phyloP scores from a whole-genome alignment of 2,888 invertebrate genomes.

The Orthosia incerta region DNA sequence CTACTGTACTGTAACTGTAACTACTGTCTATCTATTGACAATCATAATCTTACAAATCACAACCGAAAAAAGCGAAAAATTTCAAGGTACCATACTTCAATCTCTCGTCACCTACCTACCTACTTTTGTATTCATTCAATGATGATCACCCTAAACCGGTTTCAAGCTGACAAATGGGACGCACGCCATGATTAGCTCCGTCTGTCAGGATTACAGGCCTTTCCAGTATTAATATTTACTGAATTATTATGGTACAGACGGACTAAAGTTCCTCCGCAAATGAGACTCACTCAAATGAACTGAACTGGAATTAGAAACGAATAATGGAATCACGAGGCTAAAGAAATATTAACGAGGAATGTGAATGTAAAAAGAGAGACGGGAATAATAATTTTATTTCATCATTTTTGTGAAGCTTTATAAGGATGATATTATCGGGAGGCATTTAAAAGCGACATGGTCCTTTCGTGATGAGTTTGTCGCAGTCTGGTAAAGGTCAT shows the following conservation, averaged over 20 bases:
- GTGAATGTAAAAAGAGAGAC: neutral
- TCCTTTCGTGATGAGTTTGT: neutral
- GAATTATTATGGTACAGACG: conserved; percentile 26
- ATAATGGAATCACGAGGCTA: conserved; percentile 13
- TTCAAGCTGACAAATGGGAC: conserved; percentile 54
- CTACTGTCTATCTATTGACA: neutral
- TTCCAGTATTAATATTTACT: conserved; percentile 33
- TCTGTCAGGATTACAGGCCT: conserved; percentile 28
- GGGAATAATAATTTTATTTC: conserved; percentile 21
- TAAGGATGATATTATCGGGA: neutral
- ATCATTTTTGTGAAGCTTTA: neutral
- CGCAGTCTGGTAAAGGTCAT: neutral
- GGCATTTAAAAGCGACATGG: neutral
- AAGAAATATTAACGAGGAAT: conserved; percentile 22
- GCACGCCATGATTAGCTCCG: conserved; percentile 49
- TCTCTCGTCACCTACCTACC: neutral
- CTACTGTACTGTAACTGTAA: too few relatives aligned
- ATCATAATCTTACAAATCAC: neutral
- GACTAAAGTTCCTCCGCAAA: conserved; percentile 14
- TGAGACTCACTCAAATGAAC: conserved; percentile 23
- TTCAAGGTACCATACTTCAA: neutral
- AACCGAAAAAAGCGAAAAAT: neutral
- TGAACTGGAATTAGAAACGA: conserved; percentile 16
- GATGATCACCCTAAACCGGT: conserved; percentile 32
- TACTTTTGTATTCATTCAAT: conserved; percentile 37